Percentiles rank a stretch among this genome's conserved stretches.
These are phyloP conservation scores for Cetoscarus ocellatus DNA, from an alignment of 2,797 vertebrate genomes.

Conservation along the genomic window DNA sequence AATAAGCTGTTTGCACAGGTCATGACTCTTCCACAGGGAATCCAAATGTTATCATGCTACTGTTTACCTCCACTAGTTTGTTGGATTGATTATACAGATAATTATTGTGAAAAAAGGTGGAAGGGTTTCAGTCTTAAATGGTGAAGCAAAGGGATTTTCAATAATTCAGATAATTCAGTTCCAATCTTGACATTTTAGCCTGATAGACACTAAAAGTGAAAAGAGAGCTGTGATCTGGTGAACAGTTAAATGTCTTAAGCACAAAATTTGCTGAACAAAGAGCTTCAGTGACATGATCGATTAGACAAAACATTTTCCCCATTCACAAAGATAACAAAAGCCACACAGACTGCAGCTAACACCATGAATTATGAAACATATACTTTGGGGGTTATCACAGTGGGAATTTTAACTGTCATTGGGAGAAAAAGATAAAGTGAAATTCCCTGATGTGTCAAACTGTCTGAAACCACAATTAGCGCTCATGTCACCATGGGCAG, in stretches of 20 bases:
- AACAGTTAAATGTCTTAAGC: slow-evolving; percentile 38
- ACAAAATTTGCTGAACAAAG: slow-evolving; percentile 16
- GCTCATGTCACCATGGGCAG: slow-evolving; percentile 17
- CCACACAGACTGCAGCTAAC: slow-evolving; percentile 19
- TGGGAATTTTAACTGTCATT: not conserved
- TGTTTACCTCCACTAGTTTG: not conserved
- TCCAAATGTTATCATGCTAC: no score
- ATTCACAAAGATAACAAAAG: slow-evolving; percentile 30
- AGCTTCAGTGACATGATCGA: slow-evolving; percentile 17
- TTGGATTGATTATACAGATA: not conserved
- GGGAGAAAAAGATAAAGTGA: slow-evolving; percentile 5
- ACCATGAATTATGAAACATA: slow-evolving; percentile 54
- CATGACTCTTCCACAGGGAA: no score
- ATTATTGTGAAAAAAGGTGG: no score
- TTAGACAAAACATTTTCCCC: slow-evolving; percentile 24
- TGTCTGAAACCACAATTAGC: slow-evolving; percentile 45
- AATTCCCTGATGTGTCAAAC: slow-evolving; percentile 10
- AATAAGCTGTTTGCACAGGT: no score
- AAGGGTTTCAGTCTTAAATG: no score
- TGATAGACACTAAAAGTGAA: slow-evolving; percentile 10
- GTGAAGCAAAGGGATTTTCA: slow-evolving; percentile 11
- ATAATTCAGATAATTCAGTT: slow-evolving; percentile 4
- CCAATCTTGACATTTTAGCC: slow-evolving; percentile 32
- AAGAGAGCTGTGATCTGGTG: slow-evolving; percentile 16
- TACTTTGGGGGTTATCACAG: slow-evolving; percentile 29